Base-by-base conservation (phyloP, 2,888 invertebrate species). In the Microctonus brassicae region DNA sequence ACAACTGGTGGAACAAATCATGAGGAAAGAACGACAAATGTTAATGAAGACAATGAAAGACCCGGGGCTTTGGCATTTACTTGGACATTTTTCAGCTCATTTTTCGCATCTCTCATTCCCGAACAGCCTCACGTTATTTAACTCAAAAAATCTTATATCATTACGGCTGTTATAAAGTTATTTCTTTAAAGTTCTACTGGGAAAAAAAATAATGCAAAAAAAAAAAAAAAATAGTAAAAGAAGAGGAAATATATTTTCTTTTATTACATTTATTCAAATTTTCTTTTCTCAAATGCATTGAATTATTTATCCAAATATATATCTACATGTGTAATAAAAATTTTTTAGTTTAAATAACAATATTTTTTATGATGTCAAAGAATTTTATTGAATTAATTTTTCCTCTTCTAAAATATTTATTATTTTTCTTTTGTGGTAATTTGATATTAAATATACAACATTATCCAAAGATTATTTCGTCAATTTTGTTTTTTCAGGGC, bases 81-180 rank as follows among this genome's bases (percentile, higher is more conserved):
- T 24, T 95, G 96, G 94, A 96, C 96, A 83, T 95, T 98, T 87
- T 92, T 98, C 79, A 93, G 95, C 0, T 94, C 97, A 1, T 98
- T 98, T 88, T 97, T 98, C 86, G 93, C 97, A 10, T 98, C 98
- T 0, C 90, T 99, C 69, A 93, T 98, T 86, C 98, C 98, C 0
- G 97, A 97, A 83, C 94, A 94, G 77, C 96, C 94, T 69, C 90
- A 91, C 80, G 90, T 90, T 73, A 88, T 90, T 77, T 90, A 89
- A 84, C 75, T 72, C 6, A 20, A 24, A 5, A 34, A 22, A 20
- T 22, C 4, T 17, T 6, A 33, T 9, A 33, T 33, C 33, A 22
- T 24, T 55, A n/a, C 24, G 24, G 9, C 13, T 29, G 58, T 34
- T 58, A 33, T 29, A 33, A 29, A 58, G 17, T 58, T 29, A 33